Percentiles rank a stretch among this genome's conserved stretches.
phyloP scores from a whole-genome alignment of 2,113 vertebrate species.

The Bolborhynchus lineola region DNA sequence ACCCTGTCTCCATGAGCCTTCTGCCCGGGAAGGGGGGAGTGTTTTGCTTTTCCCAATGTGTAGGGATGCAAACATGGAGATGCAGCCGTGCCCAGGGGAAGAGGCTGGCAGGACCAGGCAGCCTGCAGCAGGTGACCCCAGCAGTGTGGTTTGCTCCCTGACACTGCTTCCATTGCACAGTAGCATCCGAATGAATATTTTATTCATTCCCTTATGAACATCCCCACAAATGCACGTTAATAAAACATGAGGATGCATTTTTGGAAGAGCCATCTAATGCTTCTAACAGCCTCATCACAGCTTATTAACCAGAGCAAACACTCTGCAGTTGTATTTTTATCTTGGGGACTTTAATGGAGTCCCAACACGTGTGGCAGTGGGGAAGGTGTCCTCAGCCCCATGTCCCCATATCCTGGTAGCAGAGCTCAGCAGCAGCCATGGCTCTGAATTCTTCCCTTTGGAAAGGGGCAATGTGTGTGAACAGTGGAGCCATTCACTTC shows the following conservation, averaged over 20 bases:
- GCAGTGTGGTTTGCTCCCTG: neutral
- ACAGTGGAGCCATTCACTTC: neutral
- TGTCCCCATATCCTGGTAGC: fast-evolving
- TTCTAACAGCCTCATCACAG: neutral
- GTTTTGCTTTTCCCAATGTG: neutral
- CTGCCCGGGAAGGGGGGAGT: neutral
- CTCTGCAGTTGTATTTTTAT: neutral
- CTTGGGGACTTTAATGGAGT: neutral
- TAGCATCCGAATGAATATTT: slow-evolving; percentile 2
- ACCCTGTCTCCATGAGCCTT: neutral
- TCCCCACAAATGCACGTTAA: slow-evolving; percentile 17
- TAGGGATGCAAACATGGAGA: neutral
- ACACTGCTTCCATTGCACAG: neutral
- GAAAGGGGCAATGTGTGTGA: neutral
- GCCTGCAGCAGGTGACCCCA: neutral
- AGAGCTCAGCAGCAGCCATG: neutral
- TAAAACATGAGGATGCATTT: slow-evolving; percentile 28
- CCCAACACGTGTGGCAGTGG: fast-evolving
- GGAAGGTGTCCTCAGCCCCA: neutral
- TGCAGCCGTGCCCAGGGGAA: neutral
- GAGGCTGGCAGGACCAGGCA: neutral
- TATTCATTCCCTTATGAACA: neutral
- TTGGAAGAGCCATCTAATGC: neutral
- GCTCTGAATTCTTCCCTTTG: neutral
- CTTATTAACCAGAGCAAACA: neutral